Conservation (phyloP, 2,797 vertebrate genomes). For the Enteromius mattozi region DNA sequence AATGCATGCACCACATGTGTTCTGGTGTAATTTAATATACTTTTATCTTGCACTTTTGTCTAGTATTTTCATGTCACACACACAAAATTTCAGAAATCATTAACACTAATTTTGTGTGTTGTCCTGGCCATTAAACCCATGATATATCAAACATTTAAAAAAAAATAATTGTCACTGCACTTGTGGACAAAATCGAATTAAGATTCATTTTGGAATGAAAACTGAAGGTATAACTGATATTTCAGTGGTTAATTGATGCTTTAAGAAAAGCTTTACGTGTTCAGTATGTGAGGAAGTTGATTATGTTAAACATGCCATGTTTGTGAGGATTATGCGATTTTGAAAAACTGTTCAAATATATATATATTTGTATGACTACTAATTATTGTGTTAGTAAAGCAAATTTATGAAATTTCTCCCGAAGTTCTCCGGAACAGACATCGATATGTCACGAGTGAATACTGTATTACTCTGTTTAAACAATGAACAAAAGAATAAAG, state of each 20-base stretch:
- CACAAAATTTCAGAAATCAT: neutral
- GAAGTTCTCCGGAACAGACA: neutral
- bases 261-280: constrained; percentile 9
- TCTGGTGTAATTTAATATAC: constrained; percentile 15
- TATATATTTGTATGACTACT: neutral
- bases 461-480: neutral
- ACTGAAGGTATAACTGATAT: constrained; percentile 2
- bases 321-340: neutral
- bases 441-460: neutral
- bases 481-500: constrained; percentile 42
- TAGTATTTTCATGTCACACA: neutral
- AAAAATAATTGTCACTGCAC: neutral
- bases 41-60: neutral
- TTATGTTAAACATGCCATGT: neutral
- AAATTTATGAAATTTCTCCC: neutral
- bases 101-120: neutral
- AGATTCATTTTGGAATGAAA: constrained; percentile 4
- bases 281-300: neutral
- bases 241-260: constrained; percentile 2
- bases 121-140: neutral
- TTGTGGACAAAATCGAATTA: neutral
- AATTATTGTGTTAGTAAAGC: neutral
- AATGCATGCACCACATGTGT: constrained; percentile 19
- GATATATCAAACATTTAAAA: neutral
- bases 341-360: neutral